Evolutionary conservation across 2,888 invertebrate genomes (phyloP).

Genomic region (Thysanoteuthis rhombus): DNA sequence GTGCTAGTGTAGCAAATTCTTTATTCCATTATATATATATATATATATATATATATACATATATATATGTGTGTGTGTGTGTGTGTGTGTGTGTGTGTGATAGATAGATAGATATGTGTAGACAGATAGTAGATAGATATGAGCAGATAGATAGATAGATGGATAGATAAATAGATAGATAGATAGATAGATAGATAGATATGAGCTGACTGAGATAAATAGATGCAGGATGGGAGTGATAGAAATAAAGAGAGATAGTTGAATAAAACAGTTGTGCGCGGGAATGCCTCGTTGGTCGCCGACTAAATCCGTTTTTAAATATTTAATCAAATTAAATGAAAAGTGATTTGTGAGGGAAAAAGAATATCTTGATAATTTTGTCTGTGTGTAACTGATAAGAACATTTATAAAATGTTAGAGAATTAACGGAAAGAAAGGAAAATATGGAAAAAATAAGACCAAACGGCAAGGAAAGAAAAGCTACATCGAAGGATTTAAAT

Average conservation of each 20-base stretch:
- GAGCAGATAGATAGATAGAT: too few relatives aligned
- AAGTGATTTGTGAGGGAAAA: conserved; percentile 12
- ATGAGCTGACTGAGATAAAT: not conserved
- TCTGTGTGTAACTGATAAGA: not conserved
- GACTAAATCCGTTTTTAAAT: not conserved
- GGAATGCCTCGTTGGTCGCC: not conserved
- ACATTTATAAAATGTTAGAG: not conserved
- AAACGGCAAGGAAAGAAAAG: too few relatives aligned
- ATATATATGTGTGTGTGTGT: too few relatives aligned
- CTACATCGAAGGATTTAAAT: not conserved
- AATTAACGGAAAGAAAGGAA: not conserved
- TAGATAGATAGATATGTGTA: too few relatives aligned
- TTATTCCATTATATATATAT: too few relatives aligned
- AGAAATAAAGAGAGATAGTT: not conserved
- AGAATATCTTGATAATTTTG: not conserved
- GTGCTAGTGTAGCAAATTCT: too few relatives aligned
- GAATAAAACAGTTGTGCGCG: not conserved
- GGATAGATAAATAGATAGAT: not conserved
- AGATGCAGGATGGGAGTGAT: too few relatives aligned
- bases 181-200: not conserved
- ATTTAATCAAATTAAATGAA: not conserved
- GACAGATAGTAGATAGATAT: not conserved
- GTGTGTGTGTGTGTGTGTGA: too few relatives aligned
- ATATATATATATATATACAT: too few relatives aligned
- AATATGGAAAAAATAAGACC: too few relatives aligned